phyloP scores from a whole-genome alignment of 2,888 invertebrate genomes.

The Lepidochitona cinerea region DNA sequence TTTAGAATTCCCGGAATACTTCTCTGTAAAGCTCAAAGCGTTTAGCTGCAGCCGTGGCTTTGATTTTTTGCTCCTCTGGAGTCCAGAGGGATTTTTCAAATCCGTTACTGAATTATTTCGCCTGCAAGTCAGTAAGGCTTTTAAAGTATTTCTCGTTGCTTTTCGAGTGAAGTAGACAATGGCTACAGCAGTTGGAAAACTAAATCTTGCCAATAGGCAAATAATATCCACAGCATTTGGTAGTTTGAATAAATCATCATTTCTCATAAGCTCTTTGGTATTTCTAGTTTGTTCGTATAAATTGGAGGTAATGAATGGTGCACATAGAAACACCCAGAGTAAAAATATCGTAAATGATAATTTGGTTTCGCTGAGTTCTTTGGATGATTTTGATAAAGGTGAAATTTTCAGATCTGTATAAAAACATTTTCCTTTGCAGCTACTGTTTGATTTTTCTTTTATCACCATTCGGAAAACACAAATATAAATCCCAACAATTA shows the following conservation, averaged over 20 bases:
- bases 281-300: conserved; percentile 21
- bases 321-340: background rate
- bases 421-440: too few species aligned
- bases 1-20: background rate
- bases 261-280: conserved; percentile 11
- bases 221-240: conserved; percentile 54
- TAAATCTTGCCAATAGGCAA: conserved; percentile 60
- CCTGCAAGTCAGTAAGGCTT: conserved; percentile 35
- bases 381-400: background rate
- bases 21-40: background rate
- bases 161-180: conserved; percentile 51
- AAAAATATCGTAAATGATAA: background rate
- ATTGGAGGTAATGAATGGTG: background rate
- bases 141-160: conserved; percentile 49
- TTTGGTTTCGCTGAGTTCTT: background rate
- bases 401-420: background rate
- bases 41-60: background rate
- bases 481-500: conserved; percentile 45
- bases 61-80: background rate
- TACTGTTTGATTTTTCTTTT: background rate
- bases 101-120: conserved; percentile 59
- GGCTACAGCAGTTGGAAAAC: conserved; percentile 54
- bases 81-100: conserved; percentile 24
- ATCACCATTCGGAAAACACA: conserved; percentile 37
- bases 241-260: conserved; percentile 34